Evolutionary conservation across 2,888 invertebrate species (phyloP), one percentile per base, ranked within the genome.

Genomic region (Keiferia lycopersicella): DNA sequence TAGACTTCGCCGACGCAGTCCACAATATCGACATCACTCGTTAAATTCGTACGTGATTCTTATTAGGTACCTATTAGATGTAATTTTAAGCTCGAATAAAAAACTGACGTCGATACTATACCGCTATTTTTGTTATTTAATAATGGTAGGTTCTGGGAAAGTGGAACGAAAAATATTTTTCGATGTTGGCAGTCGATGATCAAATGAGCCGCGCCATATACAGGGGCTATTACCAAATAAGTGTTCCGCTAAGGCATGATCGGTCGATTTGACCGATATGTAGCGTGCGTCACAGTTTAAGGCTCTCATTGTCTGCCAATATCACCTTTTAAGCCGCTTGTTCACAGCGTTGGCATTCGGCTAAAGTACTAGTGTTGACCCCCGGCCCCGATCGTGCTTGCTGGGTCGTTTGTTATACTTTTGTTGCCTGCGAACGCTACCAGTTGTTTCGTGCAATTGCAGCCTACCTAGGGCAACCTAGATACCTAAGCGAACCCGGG

Each of bases 341-440:
- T 61, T 63, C 63, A 26, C 65, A 62, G 64, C 60, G 53, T 65
- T 62, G 62, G 64, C 62, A 62, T 65, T 59, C 58, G 57, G 51
- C 45, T 34, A 45, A 50, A 53, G 78, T 79, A 79, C 79, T 78
- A 74, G 78, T 73, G 73, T 72, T 78, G 81, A 83, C 82, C 83
- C 73, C 68, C 74, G 76, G 76, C 80, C 81, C 66, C 73, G 75
- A 74, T 80, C 83, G 84, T 82, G 83, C 77, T 74, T 77, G 72
- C 74, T 69, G 67, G 74, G 74, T 78, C 78, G 80, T 78, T 86
- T 81, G 82, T 84, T 81, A 78, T 77, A 83, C 84, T 83, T 86
- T 81, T 80, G 79, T 80, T 75, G 80, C 78, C 80, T 76, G 76
- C 82, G 78, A 84, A 83, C 80, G 82, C 83, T 84, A 85, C 86